A percentile compares a stretch with the other conserved stretches of the same genome.
phyloP scores from a whole-genome alignment of 2,797 vertebrate genomes.

The Anabacerthia variegaticeps region DNA sequence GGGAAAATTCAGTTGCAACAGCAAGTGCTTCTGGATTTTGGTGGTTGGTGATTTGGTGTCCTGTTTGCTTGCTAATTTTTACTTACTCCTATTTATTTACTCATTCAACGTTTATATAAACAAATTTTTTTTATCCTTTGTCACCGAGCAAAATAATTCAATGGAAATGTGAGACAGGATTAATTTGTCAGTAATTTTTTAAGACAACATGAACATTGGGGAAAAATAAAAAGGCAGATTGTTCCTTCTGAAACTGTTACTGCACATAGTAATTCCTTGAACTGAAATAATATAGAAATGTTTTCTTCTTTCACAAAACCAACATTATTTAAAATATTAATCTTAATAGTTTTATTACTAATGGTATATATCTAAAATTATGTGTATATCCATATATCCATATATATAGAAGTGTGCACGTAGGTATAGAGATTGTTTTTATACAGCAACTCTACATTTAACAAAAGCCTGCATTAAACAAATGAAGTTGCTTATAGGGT shows the following conservation, averaged over 20 bases:
- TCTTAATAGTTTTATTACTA: background rate
- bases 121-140: too few relatives aligned
- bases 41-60: background rate
- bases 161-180: background rate
- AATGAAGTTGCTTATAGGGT: background rate
- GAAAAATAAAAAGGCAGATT: background rate
- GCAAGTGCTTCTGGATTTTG: background rate
- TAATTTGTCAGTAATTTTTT: background rate
- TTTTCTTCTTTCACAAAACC: background rate
- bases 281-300: background rate
- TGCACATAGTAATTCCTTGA: background rate
- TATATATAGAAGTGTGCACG: background rate
- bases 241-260: background rate
- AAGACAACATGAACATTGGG: too few relatives aligned
- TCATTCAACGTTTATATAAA: too few relatives aligned
- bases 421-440: background rate
- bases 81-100: too few relatives aligned
- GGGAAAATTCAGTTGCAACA: background rate
- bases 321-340: background rate
- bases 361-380: background rate
- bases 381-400: background rate
- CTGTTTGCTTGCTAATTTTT: background rate
- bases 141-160: too few relatives aligned
- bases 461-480: background rate
- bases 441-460: background rate